Evolutionary conservation across 2,888 invertebrate species (phyloP), one percentile per base, ranked within the genome.

Genomic region (Macaria notata): DNA sequence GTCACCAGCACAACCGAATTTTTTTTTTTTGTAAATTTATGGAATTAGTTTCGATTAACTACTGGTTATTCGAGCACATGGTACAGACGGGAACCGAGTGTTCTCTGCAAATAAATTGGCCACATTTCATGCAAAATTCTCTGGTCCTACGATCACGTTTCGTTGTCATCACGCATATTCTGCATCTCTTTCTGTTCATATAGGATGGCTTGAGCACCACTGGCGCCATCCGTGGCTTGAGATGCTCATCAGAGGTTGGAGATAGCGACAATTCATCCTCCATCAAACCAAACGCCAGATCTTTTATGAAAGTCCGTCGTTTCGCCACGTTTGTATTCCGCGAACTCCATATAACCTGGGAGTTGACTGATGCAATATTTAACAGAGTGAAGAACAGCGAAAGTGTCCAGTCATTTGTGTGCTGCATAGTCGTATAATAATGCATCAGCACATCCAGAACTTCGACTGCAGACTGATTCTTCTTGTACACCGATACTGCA

Each of bases 351-450:
- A 90, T 65, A 1, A 90, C 87, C 73, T 92, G 92, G 46, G 91
- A 81, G 66, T 90, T 91, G 0, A 91, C 72, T 0, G 87, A 78
- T 1, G 90, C 88, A 66, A 91, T 83, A 61, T 92, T 90, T 9
- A 91, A 71, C 51, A 91, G 63, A 33, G 84, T 84, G 56, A 86
- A 89, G 64, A 91, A 90, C 57, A 91, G 65, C 3, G 88, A 83
- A 5, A 88, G 62, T 0, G 84, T 82, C 91, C 91, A 92, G 63
- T 86, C 80, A 62, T 89, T 88, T n/a, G 84, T 83, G 56, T 83
- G 76, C 56, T 88, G 86, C 80, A 86, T 79, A 4, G 89, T 86
- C 0, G 89, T 89, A 59, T 91, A 91, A 67, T 87, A 87, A 71
- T 87, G 81, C 83, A 88, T 88, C 6, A 91, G 66, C 6, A 91